Conservation (phyloP, 2,888 invertebrate genomes). For the Blera fallax region DNA sequence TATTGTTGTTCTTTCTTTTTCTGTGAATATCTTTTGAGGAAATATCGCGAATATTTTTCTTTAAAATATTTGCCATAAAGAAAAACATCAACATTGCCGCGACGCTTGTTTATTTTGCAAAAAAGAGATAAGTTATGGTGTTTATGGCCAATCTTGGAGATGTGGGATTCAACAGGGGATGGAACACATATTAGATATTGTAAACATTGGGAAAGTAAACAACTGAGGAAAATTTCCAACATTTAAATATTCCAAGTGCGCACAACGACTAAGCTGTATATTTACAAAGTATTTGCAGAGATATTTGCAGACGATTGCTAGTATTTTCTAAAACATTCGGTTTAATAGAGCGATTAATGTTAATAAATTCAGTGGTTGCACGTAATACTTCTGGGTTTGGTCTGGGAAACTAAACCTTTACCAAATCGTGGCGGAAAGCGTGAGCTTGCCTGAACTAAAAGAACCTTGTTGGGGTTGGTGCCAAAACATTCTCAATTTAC, state of each 20-base stretch:
- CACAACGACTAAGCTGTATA: neutral
- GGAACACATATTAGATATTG: neutral
- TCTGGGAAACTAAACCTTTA: too few relatives aligned
- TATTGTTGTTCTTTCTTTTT: neutral
- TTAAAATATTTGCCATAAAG: neutral
- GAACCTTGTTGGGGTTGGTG: too few relatives aligned
- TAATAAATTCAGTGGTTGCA: too few relatives aligned
- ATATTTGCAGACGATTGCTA: neutral
- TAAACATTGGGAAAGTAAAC: neutral
- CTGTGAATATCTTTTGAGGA: neutral
- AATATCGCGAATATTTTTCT: neutral
- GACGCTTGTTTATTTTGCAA: neutral
- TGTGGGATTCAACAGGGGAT: neutral
- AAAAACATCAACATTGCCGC: conserved; percentile 7
- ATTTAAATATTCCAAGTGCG: neutral
- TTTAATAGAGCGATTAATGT: too few relatives aligned
- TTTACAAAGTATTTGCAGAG: neutral
- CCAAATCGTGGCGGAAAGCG: too few relatives aligned
- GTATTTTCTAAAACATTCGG: neutral
- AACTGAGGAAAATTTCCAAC: neutral
- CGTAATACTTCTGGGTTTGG: too few relatives aligned
- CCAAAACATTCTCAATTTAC: too few relatives aligned
- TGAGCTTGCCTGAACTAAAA: too few relatives aligned
- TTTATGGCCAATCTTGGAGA: neutral
- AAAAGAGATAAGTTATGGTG: neutral